These are phyloP conservation scores for Gryllus bimaculatus DNA, from an alignment of 1,140 invertebrate genomes.

Conservation along the genomic window DNA sequence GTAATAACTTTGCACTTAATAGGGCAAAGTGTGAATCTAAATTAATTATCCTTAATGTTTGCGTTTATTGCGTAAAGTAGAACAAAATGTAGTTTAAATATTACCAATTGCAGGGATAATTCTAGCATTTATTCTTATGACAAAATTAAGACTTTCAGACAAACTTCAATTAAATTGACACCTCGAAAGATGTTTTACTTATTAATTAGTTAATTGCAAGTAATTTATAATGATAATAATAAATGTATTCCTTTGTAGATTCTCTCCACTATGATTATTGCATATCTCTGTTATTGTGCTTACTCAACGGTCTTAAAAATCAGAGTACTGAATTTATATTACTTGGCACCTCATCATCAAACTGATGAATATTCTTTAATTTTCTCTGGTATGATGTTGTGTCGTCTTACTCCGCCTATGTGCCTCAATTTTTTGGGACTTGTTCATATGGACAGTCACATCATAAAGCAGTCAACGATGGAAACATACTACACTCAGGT, in stretches of 20 bases:
- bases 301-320: slow-evolving; percentile 97
- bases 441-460: slow-evolving; percentile 96
- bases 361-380: slow-evolving; percentile 98
- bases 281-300: slow-evolving; percentile 93
- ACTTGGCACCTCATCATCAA: slow-evolving; percentile 92
- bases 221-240: neutral
- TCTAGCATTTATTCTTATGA: no score
- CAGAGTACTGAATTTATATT: slow-evolving; percentile 91
- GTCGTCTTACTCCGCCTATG: slow-evolving; percentile 92
- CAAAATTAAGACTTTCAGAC: no score
- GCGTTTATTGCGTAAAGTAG: no score
- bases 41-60: no score
- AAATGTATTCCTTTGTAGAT: slow-evolving; percentile 44
- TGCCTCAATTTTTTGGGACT: slow-evolving; percentile 97
- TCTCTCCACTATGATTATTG: slow-evolving; percentile 80
- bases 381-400: slow-evolving; percentile 96
- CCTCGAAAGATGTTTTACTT: no score
- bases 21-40: no score
- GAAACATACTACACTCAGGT: slow-evolving; percentile 87
- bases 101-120: no score
- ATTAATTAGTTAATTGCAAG: no score
- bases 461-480: slow-evolving; percentile 68
- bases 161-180: no score
- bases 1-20: no score
- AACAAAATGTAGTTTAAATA: no score